These are phyloP conservation scores for Eulithis prunata DNA, from an alignment of 2,888 invertebrate species.

Conservation along the genomic window DNA sequence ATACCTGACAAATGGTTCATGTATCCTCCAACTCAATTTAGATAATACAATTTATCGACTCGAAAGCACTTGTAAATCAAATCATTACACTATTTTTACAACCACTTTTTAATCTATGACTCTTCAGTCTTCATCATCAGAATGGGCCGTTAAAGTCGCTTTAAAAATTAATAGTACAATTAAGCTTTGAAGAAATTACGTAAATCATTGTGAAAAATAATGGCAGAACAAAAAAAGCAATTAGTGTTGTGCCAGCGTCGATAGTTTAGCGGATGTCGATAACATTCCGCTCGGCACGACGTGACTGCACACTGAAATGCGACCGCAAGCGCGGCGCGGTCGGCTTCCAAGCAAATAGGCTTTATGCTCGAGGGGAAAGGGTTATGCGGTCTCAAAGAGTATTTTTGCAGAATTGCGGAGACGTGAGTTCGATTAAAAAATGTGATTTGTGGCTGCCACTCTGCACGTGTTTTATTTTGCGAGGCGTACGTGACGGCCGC, in stretches of 20 bases:
- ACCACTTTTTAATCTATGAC: slow-evolving; percentile 49
- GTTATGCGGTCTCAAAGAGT: slow-evolving; percentile 31
- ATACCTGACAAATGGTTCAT: slow-evolving; percentile 59
- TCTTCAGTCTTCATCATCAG: slow-evolving; percentile 74
- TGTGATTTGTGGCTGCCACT: slow-evolving; percentile 81
- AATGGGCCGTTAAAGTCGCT: slow-evolving; percentile 68
- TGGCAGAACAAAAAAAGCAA: slow-evolving; percentile 73
- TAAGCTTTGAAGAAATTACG: slow-evolving; percentile 65
- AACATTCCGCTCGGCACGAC: slow-evolving; percentile 72
- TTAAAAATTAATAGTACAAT: slow-evolving; percentile 72
- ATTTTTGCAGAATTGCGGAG: slow-evolving; percentile 55
- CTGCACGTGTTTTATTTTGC: slow-evolving; percentile 80
- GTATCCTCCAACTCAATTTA: slow-evolving; percentile 33
- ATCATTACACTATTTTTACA: slow-evolving; percentile 43
- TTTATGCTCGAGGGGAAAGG: slow-evolving; percentile 46
- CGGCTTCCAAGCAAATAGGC: slow-evolving; percentile 45
- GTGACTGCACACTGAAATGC: slow-evolving; percentile 75
- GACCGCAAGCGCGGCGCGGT: slow-evolving; percentile 46
- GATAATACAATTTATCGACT: slow-evolving; percentile 28
- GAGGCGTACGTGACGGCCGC: slow-evolving; percentile 74
- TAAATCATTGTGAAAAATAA: slow-evolving; percentile 77
- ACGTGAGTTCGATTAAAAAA: slow-evolving; percentile 83
- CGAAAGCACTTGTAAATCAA: slow-evolving; percentile 36
- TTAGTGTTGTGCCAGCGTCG: slow-evolving; percentile 79
- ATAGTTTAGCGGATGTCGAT: slow-evolving; percentile 82